phyloP scores from a whole-genome alignment of 2,888 invertebrate genomes.

The Drosophila mulleri region DNA sequence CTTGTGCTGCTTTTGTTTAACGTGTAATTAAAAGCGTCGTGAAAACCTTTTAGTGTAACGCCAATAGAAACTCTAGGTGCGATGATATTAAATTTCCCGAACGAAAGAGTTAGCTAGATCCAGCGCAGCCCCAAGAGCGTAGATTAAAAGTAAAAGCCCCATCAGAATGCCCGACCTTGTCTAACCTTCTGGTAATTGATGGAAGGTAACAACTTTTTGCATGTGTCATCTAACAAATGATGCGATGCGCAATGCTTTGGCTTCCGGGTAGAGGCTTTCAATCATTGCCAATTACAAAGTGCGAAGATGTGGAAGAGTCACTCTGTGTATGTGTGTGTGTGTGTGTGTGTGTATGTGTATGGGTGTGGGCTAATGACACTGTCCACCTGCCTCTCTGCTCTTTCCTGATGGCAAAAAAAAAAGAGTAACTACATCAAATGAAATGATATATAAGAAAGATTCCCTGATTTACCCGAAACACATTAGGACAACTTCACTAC shows the following conservation, averaged over 20 bases:
- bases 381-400: constrained; percentile 1
- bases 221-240: constrained; percentile 77
- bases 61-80: constrained; percentile 23
- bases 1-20: constrained; percentile 72
- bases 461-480: neutral
- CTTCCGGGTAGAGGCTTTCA: constrained; percentile 35
- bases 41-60: constrained; percentile 74
- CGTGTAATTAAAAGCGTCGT: constrained; percentile 77
- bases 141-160: constrained; percentile 58
- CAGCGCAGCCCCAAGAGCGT: constrained; percentile 32
- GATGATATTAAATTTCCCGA: constrained; percentile 72
- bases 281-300: constrained; percentile 51
- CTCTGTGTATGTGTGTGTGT: neutral
- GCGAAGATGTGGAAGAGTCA: neutral
- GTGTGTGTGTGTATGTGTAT: neutral
- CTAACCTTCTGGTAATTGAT: constrained; percentile 70
- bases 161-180: constrained; percentile 60
- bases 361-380: constrained; percentile 5
- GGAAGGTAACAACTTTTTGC: constrained; percentile 46
- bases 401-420: constrained; percentile 8
- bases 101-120: constrained; percentile 24
- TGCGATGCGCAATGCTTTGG: constrained; percentile 32
- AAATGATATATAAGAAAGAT: neutral
- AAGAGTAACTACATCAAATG: neutral
- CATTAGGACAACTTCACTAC: neutral